phyloP scores from a whole-genome alignment of 2,113 vertebrate genomes.

The Notothenia coriiceps region DNA sequence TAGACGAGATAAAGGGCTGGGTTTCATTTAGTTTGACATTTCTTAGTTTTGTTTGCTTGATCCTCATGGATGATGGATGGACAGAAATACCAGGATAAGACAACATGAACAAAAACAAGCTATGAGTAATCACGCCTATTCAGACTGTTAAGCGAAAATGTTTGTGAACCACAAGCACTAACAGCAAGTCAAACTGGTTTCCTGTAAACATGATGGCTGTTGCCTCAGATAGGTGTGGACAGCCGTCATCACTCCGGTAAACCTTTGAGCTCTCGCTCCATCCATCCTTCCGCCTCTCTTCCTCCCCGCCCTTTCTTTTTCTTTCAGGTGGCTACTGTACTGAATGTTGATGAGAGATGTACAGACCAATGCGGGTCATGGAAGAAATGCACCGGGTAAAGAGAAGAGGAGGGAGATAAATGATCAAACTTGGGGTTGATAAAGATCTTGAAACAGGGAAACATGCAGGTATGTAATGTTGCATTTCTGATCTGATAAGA shows the following conservation, averaged over 20 bases:
- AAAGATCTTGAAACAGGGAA: constrained; percentile 43
- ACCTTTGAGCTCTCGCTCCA: constrained; percentile 44
- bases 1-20: background rate
- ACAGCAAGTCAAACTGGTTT: constrained; percentile 68
- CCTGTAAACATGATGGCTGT: constrained; percentile 46
- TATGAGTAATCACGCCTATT: constrained; percentile 16
- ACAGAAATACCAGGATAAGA: constrained; percentile 26
- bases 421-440: constrained; percentile 43
- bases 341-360: constrained; percentile 53
- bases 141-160: background rate
- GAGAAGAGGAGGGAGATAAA: background rate
- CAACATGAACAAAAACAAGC: constrained; percentile 9
- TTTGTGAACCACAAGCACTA: constrained; percentile 40
- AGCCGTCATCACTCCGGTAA: constrained; percentile 45
- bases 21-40: constrained; percentile 23
- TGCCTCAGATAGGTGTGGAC: constrained; percentile 56
- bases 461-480: constrained; percentile 38
- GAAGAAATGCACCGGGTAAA: constrained; percentile 33
- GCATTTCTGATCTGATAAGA: constrained; percentile 53
- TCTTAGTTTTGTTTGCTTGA: constrained; percentile 17
- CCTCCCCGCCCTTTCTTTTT: constrained; percentile 13
- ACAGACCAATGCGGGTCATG: constrained; percentile 41
- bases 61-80: constrained; percentile 14
- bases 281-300: constrained; percentile 33
- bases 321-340: constrained; percentile 59